Evolutionary conservation across 2,797 vertebrate genomes (phyloP).

Genomic region (Diplodus puntazzo): DNA sequence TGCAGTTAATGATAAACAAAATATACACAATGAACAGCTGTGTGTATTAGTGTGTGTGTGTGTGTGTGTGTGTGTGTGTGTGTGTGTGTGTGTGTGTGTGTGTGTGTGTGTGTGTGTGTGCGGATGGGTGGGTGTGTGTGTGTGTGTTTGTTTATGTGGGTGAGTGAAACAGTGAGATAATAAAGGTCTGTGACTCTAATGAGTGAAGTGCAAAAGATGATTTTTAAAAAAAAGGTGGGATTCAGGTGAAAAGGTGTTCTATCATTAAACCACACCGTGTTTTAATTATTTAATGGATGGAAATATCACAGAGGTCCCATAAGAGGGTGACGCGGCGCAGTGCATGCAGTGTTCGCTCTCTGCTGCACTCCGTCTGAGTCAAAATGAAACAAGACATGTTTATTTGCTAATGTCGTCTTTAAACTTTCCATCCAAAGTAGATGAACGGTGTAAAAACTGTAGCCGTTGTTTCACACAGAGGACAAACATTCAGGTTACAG

Average conservation of each 20-base stretch:
- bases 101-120: no score
- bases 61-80: no score
- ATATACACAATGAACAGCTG: not conserved
- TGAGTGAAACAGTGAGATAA: not conserved
- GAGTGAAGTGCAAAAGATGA: not conserved
- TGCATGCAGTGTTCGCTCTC: not conserved
- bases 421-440: not conserved
- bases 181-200: constrained; percentile 6
- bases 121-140: not conserved
- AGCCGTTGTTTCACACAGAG: not conserved
- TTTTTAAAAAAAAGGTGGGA: not conserved
- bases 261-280: not conserved
- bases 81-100: no score
- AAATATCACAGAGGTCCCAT: not conserved
- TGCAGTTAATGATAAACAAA: not conserved
- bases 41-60: no score
- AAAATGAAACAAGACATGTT: not conserved
- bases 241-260: not conserved
- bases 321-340: not conserved
- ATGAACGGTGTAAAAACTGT: not conserved
- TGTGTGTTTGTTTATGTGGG: not conserved
- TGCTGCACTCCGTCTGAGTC: no score
- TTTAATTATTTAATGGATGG: not conserved
- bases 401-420: not conserved
- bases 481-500: not conserved